Base-by-base conservation (phyloP, 2,113 vertebrate genomes). In the Lutjanus erythropterus region DNA sequence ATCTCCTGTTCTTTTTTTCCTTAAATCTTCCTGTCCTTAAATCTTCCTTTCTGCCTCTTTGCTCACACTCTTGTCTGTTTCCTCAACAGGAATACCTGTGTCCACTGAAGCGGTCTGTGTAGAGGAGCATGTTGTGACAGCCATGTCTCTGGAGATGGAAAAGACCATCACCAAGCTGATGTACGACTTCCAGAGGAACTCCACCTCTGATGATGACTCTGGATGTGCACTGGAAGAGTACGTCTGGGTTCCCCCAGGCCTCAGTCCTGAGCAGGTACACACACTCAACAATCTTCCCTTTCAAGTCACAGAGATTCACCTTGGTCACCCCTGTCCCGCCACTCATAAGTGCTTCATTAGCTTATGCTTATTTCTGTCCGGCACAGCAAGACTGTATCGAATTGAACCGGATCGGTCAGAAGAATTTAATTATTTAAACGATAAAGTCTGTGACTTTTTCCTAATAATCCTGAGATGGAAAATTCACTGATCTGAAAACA, bases 171-270 rank as follows among this genome's bases (percentile, higher is more conserved):
- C 96, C 33, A 99, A 99, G 90, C 95, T 99, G 93, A 98, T 99
- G 97, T 99, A 98, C 84, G 98, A 99, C 95, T 99, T 99, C 94
- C 98, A 99, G 96, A 96, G 98, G 93, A 99, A 98, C 92, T 99
- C 98, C 0, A 99, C 97, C 71, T 99, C 98, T 1, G 98, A 99
- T 0, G 98, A 99, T 0, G 98, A 99, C 92, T 99, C 98, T 0
- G 98, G 98, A 85, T 99, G 98, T 31, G 98, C 98, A 29, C 91
- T 99, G 89, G 98, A 99, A 88, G 98, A 99, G 81, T 99, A 99
- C 0, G 96, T 95, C 1, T 99, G 98, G 98, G 97, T 97, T 3
- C 98, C 98, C 0, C 97, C 98, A 0, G 98, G 97, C 64, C 95
- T 99, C 89, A 99, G 97, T 88, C 97, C 97, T 0, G 97, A 99